phyloP scores from a whole-genome alignment of 2,888 invertebrate species.

The Lumbricus terrestris region DNA sequence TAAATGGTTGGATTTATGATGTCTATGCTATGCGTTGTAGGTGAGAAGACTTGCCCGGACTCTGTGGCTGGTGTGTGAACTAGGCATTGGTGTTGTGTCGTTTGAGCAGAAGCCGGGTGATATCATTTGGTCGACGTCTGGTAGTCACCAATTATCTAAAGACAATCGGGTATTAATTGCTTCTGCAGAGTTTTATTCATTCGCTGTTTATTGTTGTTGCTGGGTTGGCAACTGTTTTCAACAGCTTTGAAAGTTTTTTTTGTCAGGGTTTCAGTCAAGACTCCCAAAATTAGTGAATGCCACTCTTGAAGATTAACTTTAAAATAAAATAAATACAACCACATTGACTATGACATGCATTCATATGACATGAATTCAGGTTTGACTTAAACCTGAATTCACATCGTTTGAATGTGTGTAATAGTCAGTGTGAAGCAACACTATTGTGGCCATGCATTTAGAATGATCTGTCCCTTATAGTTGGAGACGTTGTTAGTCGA shows the following conservation, averaged over 20 bases:
- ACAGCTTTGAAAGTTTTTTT: too few species aligned
- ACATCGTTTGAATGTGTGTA: too few species aligned
- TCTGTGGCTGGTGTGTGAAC: neutral
- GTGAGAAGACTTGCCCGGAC: neutral
- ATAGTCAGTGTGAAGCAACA: too few species aligned
- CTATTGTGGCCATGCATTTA: too few species aligned
- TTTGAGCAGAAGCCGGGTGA: neutral
- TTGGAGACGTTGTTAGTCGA: too few species aligned
- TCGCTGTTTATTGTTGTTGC: neutral
- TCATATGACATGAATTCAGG: too few species aligned
- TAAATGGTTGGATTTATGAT: neutral
- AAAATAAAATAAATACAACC: neutral
- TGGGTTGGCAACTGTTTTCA: neutral
- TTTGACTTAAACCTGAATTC: too few species aligned
- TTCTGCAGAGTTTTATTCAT: neutral
- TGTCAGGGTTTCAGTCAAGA: neutral
- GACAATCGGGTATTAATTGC: neutral
- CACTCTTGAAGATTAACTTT: too few species aligned
- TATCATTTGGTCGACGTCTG: neutral
- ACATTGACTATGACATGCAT: neutral
- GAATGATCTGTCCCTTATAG: too few species aligned
- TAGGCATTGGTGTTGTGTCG: neutral
- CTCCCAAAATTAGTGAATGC: neutral
- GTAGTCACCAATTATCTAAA: neutral
- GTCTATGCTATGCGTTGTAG: neutral